Percentiles rank a stretch among this genome's conserved stretches.
These are phyloP conservation scores for Rattus rattus DNA, from an alignment of 2,113 vertebrate genomes.

Conservation along the genomic window DNA sequence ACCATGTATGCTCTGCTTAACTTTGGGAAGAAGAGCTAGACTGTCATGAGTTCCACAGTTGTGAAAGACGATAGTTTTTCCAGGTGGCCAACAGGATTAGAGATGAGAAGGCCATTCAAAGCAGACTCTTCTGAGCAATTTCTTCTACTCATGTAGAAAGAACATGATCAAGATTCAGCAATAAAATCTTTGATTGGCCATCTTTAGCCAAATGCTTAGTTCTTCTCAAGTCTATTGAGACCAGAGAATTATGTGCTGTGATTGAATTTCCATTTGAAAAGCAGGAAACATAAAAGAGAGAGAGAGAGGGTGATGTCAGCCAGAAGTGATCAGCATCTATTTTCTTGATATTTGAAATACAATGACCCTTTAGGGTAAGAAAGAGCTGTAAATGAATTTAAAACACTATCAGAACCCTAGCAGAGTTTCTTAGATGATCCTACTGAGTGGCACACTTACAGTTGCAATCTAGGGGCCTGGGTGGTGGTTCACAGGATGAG, in stretches of 20 bases:
- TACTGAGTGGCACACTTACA: background rate
- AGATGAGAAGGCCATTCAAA: background rate
- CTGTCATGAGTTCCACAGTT: background rate
- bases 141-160: background rate
- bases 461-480: background rate
- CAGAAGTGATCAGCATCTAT: slow-evolving; percentile 23
- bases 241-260: background rate
- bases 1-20: background rate
- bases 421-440: background rate
- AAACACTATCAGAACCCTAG: background rate
- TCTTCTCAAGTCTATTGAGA: background rate
- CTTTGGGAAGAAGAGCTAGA: background rate
- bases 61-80: background rate
- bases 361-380: background rate
- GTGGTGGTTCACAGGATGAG: background rate
- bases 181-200: background rate
- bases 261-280: slow-evolving; percentile 53
- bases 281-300: background rate
- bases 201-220: slow-evolving; percentile 19
- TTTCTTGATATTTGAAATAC: slow-evolving; percentile 31
- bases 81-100: background rate
- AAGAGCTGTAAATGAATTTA: background rate
- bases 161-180: background rate
- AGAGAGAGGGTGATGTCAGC: background rate
- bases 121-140: background rate